Evolutionary conservation across 2,113 vertebrate genomes (phyloP).

Genomic region (Edolisoma coerulescens): DNA sequence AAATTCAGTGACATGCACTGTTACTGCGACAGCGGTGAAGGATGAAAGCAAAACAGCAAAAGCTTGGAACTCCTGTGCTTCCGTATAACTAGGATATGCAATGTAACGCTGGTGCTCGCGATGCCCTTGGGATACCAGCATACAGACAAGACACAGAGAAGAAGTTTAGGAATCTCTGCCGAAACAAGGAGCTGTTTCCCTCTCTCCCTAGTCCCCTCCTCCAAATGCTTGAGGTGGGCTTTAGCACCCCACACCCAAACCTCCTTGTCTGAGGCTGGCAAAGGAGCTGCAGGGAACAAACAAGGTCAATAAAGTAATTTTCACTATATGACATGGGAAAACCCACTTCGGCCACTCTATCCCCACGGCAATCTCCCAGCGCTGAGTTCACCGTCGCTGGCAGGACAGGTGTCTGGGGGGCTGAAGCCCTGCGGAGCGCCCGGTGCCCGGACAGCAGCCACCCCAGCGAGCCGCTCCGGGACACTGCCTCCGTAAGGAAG

Average conservation of each 20-base stretch:
- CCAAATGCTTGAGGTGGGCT: neutral
- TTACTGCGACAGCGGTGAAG: fast-evolving
- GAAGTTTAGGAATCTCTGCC: neutral
- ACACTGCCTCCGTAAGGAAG: fast-evolving
- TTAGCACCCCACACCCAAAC: neutral
- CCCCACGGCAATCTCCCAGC: fast-evolving
- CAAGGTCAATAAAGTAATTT: neutral
- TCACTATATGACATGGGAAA: fast-evolving
- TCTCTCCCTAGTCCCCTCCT: neutral
- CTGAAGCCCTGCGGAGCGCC: neutral
- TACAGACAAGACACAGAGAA: neutral
- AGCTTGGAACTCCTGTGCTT: neutral
- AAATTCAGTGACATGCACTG: fast-evolving
- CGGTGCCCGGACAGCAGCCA: neutral
- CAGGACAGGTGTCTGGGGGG: neutral
- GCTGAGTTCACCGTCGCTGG: fast-evolving
- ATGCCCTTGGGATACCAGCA: neutral
- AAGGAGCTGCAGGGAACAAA: neutral
- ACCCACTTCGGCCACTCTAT: fast-evolving
- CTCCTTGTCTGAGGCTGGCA: neutral
- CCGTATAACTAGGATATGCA: neutral
- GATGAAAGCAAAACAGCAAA: neutral
- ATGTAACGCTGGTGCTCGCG: fast-evolving
- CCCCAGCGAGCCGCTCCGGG: neutral
- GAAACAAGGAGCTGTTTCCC: neutral